These are phyloP conservation scores for Samia ricini DNA, from an alignment of 1,140 invertebrate genomes.

Conservation along the genomic window DNA sequence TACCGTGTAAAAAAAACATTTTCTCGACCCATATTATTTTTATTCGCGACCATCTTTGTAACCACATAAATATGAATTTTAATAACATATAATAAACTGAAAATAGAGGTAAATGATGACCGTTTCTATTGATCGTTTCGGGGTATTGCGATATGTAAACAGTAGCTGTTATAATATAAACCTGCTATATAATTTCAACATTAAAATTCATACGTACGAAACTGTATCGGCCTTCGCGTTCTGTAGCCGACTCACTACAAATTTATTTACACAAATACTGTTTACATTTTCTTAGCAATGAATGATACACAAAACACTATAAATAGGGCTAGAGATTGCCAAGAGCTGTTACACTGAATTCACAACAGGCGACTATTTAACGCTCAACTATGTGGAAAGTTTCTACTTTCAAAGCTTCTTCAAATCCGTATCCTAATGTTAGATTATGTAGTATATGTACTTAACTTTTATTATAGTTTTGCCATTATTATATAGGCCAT, in stretches of 20 bases:
- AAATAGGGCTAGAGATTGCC: constrained; percentile 23
- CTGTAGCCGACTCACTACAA: constrained; percentile 11
- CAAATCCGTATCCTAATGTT: no score
- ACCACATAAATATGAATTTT: no score
- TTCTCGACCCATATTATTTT: no score
- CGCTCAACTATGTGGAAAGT: neutral
- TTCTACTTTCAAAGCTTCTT: neutral
- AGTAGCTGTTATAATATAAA: neutral
- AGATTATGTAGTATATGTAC: no score
- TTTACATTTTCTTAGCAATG: constrained; percentile 48
- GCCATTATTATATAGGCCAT: no score
- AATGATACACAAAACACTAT: constrained; percentile 38
- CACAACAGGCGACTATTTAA: neutral
- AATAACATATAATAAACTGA: no score
- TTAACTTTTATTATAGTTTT: no score
- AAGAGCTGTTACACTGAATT: constrained; percentile 17
- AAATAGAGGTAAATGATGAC: no score
- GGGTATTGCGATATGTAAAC: neutral
- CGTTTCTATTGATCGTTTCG: no score
- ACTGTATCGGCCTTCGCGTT: constrained; percentile 3
- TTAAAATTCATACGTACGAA: neutral
- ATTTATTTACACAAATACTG: constrained; percentile 49
- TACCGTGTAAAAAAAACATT: no score
- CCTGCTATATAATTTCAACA: neutral
- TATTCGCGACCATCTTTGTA: no score